These are phyloP conservation scores for Charina bottae DNA, from an alignment of 2,113 vertebrate species.

Conservation along the genomic window DNA sequence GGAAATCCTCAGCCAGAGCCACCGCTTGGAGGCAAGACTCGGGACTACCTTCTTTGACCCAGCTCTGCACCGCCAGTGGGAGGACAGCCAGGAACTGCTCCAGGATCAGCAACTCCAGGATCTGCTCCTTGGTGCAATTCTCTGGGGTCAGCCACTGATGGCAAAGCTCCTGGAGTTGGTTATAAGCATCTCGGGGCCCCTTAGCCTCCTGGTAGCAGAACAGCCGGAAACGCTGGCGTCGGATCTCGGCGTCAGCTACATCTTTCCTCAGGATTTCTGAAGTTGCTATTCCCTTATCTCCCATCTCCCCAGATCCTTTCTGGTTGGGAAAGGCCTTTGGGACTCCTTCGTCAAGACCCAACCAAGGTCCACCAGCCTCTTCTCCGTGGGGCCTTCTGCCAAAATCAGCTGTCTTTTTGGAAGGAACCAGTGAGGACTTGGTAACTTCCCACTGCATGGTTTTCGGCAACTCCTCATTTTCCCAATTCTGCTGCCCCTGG, in stretches of 20 bases:
- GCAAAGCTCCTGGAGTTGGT: too few species aligned
- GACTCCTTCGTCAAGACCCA: background rate
- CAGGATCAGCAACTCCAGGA: too few species aligned
- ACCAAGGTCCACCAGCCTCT: background rate
- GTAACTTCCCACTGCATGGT: constrained; percentile 13
- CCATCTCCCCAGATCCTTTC: too few species aligned
- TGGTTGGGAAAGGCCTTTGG: background rate
- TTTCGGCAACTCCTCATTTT: background rate
- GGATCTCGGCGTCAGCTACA: background rate
- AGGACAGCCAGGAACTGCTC: too few species aligned
- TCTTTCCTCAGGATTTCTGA: background rate
- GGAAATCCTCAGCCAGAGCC: background rate
- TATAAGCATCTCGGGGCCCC: too few species aligned
- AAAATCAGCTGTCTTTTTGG: background rate
- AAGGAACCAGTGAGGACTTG: constrained; percentile 13
- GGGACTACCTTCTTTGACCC: background rate
- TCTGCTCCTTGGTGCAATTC: too few species aligned
- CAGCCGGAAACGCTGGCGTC: too few species aligned
- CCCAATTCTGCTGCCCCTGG: background rate
- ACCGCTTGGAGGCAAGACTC: background rate
- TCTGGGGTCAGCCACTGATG: too few species aligned
- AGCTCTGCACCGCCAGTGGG: too few species aligned
- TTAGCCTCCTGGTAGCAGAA: too few species aligned
- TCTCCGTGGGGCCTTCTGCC: background rate
- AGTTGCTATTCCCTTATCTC: background rate